Base-by-base conservation (phyloP, 2,113 vertebrate genomes). In the Procavia capensis region DNA sequence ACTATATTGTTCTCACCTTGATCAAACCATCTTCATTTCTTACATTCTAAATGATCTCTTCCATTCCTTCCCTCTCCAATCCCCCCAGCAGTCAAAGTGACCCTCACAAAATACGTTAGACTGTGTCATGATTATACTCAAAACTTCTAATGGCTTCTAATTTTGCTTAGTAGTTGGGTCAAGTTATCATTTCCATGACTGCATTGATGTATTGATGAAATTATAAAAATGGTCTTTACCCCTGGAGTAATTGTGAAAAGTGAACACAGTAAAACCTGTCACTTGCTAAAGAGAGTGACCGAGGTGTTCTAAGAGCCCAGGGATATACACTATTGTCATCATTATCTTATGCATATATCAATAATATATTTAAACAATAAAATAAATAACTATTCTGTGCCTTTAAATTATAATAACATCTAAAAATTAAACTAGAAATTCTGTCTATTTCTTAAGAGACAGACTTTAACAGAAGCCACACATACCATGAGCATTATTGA, bases 351-450 rank as follows among this genome's bases (percentile, higher is more conserved):
- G 36, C 24, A 83, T 31, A 39, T 2, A 36, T 10, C 16, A 24
- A 72, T 78, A 50, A 81, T 8, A n/a, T 29, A 82, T 54, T 93
- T 43, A 82, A 86, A 47, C 20, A 83, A 75, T 27, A 78, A 3
- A 13, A 59, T 85, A 47, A 57, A 68, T 78, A 82, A 81, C 17
- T 68, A 61, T 19, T 70, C 0, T 63, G 19, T 45, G 3, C 57
- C 34, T 78, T 45, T 25, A 87, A 91, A 74, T 54, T 54, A 66
- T 36, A 61, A 82, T 74, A 43, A 68, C 14, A 76, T 59, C 11
- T 64, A 85, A 87, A 92, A 87, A 8, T 27, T 24, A 91, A 94
- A 78, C 1, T n/a, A 43, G n/a, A 27, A 39, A 63, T 59, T 82
- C 43, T 74, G 11, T 10, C 47, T 74, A 68, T 93, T 75, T 85